phyloP scores from a whole-genome alignment of 2,113 vertebrate species.

The Terrapene triunguis region DNA sequence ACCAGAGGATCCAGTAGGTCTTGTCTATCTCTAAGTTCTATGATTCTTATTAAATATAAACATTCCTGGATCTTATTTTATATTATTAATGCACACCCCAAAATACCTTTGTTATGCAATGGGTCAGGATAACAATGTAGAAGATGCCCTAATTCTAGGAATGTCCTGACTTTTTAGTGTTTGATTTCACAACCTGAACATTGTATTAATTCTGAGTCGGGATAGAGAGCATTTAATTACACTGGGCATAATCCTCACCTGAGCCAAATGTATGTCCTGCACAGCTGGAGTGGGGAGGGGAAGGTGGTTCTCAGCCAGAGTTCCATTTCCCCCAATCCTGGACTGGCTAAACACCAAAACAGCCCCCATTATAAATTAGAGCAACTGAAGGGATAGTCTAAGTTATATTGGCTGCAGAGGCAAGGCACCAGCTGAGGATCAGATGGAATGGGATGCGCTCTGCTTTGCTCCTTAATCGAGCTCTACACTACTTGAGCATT shows the following conservation, averaged over 20 bases:
- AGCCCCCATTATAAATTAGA: neutral
- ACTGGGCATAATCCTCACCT: neutral
- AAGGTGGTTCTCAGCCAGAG: neutral
- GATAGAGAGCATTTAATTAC: neutral
- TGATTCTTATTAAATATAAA: neutral
- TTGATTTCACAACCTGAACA: neutral
- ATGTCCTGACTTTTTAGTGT: neutral
- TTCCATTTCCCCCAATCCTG: neutral
- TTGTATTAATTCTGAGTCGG: neutral
- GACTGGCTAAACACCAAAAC: neutral
- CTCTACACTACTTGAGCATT: neutral
- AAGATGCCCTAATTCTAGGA: neutral
- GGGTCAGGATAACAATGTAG: neutral
- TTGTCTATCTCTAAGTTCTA: neutral
- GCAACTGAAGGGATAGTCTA: neutral
- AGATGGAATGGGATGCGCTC: neutral
- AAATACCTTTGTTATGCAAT: neutral
- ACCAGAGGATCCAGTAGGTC: neutral
- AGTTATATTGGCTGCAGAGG: neutral
- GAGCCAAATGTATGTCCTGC: slow-evolving; percentile 23
- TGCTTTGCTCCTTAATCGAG: neutral
- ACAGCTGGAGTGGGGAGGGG: neutral
- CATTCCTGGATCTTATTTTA: neutral
- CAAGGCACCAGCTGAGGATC: neutral
- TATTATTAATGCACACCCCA: neutral